A percentile compares a stretch with the other conserved stretches of the same genome.
phyloP scores from a whole-genome alignment of 2,113 vertebrate genomes.

The Pionites leucogaster region DNA sequence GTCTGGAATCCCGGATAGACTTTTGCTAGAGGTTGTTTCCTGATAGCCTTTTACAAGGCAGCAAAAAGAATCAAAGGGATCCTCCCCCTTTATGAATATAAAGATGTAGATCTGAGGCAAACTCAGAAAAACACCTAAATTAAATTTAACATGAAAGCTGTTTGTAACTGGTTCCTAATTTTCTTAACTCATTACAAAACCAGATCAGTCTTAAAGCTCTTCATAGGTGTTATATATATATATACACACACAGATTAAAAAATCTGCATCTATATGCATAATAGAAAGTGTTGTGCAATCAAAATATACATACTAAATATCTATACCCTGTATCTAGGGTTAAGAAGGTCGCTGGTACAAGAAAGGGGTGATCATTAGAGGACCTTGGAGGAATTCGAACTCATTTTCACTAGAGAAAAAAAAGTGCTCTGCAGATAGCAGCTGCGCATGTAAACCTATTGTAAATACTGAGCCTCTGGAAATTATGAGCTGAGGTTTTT shows the following conservation, averaged over 20 bases:
- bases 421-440: neutral
- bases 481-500: neutral
- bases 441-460: neutral
- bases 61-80: neutral
- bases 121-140: neutral
- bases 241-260: neutral
- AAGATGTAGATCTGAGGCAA: neutral
- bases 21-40: neutral
- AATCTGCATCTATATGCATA: neutral
- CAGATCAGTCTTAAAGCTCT: neutral
- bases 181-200: neutral
- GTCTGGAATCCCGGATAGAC: neutral
- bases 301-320: neutral
- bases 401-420: neutral
- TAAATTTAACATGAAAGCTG: neutral
- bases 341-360: neutral
- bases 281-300: neutral
- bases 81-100: neutral
- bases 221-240: neutral
- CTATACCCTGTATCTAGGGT: neutral
- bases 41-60: neutral
- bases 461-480: neutral
- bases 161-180: neutral
- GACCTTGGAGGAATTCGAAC: neutral
- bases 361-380: neutral